These are phyloP conservation scores for Gymnoscopelus microlampas DNA, from an alignment of 2,797 vertebrate genomes.

Conservation along the genomic window DNA sequence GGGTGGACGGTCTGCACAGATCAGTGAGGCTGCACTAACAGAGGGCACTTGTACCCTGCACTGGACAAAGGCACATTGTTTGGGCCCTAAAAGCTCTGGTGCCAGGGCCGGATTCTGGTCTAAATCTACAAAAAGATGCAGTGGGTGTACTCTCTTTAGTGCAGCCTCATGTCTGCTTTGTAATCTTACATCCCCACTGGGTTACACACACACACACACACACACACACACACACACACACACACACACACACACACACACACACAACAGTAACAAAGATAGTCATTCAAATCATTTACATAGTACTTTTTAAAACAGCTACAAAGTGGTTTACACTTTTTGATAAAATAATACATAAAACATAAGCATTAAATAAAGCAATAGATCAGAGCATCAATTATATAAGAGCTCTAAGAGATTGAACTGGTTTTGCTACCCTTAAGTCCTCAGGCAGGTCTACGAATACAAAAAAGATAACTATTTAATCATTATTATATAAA, in stretches of 20 bases:
- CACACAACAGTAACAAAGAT: slow-evolving; percentile 14
- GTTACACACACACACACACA: background rate
- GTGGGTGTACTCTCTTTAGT: slow-evolving; percentile 34
- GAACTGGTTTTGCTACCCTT: too few species aligned
- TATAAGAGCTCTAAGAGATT: too few species aligned
- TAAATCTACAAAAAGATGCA: slow-evolving; percentile 37
- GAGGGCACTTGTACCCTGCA: slow-evolving; percentile 67
- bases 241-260: slow-evolving; percentile 25
- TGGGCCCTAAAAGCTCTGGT: slow-evolving; percentile 42
- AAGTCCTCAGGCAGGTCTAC: too few species aligned
- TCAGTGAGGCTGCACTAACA: slow-evolving; percentile 71
- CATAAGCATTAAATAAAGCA: too few species aligned
- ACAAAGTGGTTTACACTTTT: too few species aligned
- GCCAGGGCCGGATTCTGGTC: slow-evolving; percentile 58
- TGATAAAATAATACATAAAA: too few species aligned
- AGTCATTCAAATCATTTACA: slow-evolving; percentile 6
- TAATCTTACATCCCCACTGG: slow-evolving; percentile 25
- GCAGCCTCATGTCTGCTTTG: slow-evolving; percentile 37
- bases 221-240: slow-evolving; percentile 36
- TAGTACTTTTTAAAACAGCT: too few species aligned
- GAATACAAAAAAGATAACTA: too few species aligned
- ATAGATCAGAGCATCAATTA: too few species aligned
- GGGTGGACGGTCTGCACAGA: slow-evolving; percentile 43
- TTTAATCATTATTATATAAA: too few species aligned
- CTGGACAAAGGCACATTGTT: slow-evolving; percentile 76